phyloP scores from a whole-genome alignment of 2,113 vertebrate genomes.

The Odocoileus hemionus region DNA sequence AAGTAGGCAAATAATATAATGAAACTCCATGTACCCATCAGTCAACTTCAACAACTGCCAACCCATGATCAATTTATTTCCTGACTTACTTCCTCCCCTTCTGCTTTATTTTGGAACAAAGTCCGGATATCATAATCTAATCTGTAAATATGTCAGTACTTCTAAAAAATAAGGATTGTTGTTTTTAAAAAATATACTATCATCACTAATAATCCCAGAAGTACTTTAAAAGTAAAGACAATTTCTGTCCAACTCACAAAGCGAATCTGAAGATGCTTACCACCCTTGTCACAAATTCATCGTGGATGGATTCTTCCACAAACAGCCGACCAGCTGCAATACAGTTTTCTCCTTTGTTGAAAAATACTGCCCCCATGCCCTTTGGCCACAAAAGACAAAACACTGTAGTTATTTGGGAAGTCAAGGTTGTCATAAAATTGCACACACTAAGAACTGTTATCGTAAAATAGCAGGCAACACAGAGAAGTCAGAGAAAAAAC shows the following conservation, averaged over 20 bases:
- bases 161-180: background rate
- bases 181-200: background rate
- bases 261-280: slow-evolving; percentile 74
- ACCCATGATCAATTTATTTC: background rate
- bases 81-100: background rate
- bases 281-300: slow-evolving; percentile 85
- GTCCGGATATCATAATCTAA: background rate
- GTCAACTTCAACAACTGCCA: background rate
- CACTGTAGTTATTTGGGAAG: background rate
- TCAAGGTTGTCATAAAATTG: background rate
- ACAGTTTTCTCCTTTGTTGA: slow-evolving; percentile 91
- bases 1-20: background rate
- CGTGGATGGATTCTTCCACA: slow-evolving; percentile 87
- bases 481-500: background rate
- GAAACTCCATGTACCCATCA: background rate
- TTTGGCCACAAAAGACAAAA: slow-evolving; percentile 51
- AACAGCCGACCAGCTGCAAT: slow-evolving; percentile 88
- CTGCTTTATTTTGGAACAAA: background rate
- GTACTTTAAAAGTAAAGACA: background rate
- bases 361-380: slow-evolving; percentile 89
- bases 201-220: background rate
- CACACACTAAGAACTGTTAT: background rate
- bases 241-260: background rate
- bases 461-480: background rate
- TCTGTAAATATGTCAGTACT: background rate